Evolutionary conservation across 1,140 invertebrate genomes (phyloP), one percentile per base, ranked within the genome.

Genomic region (Magallana gigas): DNA sequence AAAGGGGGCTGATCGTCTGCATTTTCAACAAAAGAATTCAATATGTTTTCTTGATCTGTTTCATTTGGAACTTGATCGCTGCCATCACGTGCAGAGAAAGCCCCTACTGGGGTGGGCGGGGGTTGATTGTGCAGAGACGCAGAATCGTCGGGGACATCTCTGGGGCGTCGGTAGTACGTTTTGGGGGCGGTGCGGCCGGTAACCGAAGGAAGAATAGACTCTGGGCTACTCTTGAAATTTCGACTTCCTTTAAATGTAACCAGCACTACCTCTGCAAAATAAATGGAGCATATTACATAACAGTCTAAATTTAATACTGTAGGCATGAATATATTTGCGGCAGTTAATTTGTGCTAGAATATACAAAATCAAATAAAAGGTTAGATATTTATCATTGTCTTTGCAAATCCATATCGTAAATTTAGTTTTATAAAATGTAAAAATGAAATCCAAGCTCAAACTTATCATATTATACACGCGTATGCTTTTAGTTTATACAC

Each of bases 91-190:
- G 76, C 58, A 14, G 88, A 89, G 48, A 85, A 85, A 14, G 64
- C 85, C 57, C 88, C 86, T 58, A 87, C 83, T 8, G 88, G 88
- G 1, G 88, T 89, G 16, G 88, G 88, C 8, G 86, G 88, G 56
- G 88, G 88, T 83, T 89, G 88, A 59, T 85, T 81, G 29, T 86
- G 62, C 14, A 86, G 56, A 11, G 88, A 84, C 9, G 71, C 71
- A 23, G 59, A 64, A n/a, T 89, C 88, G 2, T 76, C 60, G 23
- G 68, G 12, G 16, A 68, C 29, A 62, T 86, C 85, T 60, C 85
- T 48, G 68, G 58, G 85, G 71, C 76, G 57, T 18, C 82, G 83
- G 29, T 82, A 87, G 62, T 60, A 81, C 59, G 85, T 85, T 83
- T 68, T 87, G 58, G 88, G 88, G 3, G 86, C 88, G 6, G 85